phyloP scores from a whole-genome alignment of 2,888 invertebrate genomes.

The Teleogryllus oceanicus region DNA sequence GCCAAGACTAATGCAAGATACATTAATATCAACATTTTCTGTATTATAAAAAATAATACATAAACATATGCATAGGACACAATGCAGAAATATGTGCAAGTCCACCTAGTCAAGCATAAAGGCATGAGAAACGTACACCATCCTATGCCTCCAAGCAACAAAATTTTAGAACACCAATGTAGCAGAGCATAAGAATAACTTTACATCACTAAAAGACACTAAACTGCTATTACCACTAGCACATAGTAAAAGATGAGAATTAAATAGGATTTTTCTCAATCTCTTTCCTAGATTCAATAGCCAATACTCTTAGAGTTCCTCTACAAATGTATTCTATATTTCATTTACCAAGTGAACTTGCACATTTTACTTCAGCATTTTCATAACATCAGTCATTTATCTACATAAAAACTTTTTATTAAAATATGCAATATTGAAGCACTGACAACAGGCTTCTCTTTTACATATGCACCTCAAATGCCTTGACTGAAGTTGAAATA shows the following conservation, averaged over 20 bases:
- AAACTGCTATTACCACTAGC: no score
- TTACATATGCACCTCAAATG: conserved; percentile 61
- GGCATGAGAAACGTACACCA: neutral
- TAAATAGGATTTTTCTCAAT: neutral
- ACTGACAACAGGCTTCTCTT: neutral
- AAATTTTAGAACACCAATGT: conserved; percentile 5
- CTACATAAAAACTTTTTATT: conserved; percentile 7
- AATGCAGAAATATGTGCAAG: neutral
- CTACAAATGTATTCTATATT: neutral
- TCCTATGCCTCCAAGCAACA: neutral
- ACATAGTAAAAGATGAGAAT: no score
- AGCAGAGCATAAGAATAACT: neutral
- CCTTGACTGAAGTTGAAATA: conserved; percentile 53
- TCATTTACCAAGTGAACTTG: neutral
- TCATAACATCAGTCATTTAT: neutral
- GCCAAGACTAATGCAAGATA: neutral
- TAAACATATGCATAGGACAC: neutral
- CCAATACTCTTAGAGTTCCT: neutral
- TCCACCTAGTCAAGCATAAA: neutral
- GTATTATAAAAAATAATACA: conserved; percentile 18
- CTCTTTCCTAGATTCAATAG: neutral
- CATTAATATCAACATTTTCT: conserved; percentile 4
- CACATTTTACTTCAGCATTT: neutral
- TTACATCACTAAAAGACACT: no score
- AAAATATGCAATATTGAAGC: neutral